Base-by-base conservation (phyloP, 1,140 invertebrate species). In the Samia ricini region DNA sequence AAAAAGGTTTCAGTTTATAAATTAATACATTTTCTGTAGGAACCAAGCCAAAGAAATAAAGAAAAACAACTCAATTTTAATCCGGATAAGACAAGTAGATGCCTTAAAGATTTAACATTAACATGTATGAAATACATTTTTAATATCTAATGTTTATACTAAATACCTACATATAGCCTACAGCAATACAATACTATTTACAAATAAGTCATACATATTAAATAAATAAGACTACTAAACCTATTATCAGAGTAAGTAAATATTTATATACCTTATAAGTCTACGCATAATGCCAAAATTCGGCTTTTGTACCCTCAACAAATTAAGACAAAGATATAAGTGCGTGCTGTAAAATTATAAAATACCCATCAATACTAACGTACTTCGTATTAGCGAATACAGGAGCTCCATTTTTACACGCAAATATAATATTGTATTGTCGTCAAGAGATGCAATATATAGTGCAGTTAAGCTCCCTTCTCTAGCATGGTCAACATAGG, bases 381-480 rank as follows among this genome's bases (percentile, higher is more conserved):
- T 12, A 42, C 3, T 15, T 10, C 3, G 33, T 42, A 42, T 15
- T 51, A 2, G 2, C 50, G 50, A 6, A 51, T 51, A 21, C 10
- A 42, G 33, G n/a, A 42, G 15, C 12, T 3, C 0, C n/a, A 42
- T 42, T 42, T 42, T 42, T 42, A 15, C 4, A 42, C 33, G 33
- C 33, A 42, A 42, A 42, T 12, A 12, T 42, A 15, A 42, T 15
- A 15, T 42, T 10, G 33, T 42, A 42, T 42, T 42, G 33, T 42
- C 33, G 33, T 42, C 4, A 42, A 42, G 33, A 42, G 61, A 67
- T 66, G 72, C 72, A 71, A 74, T 71, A 68, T 68, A 57, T 68
- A 60, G 52, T 60, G 56, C 56, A 61, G 36, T 36, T 57, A 63
- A 67, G 68, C 51, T 63, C 68, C 61, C 59, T 36, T 60, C 33